Evolutionary conservation across 2,797 vertebrate genomes (phyloP).

Genomic region (Cercopithecus petaurista): DNA sequence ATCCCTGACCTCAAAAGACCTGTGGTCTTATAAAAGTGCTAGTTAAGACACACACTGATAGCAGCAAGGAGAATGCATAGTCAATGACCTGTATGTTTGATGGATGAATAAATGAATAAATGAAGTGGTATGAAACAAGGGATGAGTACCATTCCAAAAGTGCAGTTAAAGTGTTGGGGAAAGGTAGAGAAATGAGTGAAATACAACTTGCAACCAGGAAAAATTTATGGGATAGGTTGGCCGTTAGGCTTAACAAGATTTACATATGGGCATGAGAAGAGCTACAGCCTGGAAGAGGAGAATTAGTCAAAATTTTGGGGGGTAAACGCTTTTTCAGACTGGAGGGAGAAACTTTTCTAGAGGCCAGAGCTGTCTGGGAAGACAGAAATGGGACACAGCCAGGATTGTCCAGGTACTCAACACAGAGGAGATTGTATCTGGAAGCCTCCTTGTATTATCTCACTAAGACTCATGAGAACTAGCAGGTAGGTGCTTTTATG

Average conservation of each 20-base stretch:
- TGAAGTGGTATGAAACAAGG: background rate
- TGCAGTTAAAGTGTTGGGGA: accelerated
- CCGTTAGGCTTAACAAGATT: background rate
- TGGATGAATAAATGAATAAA: background rate
- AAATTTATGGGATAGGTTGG: background rate
- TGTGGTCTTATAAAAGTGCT: background rate
- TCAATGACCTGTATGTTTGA: background rate
- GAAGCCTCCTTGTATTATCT: background rate
- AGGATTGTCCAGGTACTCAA: background rate
- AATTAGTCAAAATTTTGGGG: background rate
- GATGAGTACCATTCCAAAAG: background rate
- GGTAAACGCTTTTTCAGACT: background rate
- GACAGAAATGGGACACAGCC: background rate
- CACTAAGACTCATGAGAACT: background rate
- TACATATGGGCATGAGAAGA: background rate
- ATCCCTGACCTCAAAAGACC: background rate
- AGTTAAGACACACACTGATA: background rate
- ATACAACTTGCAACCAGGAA: background rate
- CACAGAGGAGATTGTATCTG: background rate
- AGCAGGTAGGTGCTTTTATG: background rate
- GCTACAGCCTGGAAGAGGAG: background rate
- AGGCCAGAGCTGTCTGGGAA: background rate
- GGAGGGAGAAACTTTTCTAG: background rate
- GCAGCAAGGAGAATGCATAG: background rate
- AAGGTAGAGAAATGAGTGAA: background rate